phyloP scores from a whole-genome alignment of 2,797 vertebrate species.

The Sebastes taczanowskii region DNA sequence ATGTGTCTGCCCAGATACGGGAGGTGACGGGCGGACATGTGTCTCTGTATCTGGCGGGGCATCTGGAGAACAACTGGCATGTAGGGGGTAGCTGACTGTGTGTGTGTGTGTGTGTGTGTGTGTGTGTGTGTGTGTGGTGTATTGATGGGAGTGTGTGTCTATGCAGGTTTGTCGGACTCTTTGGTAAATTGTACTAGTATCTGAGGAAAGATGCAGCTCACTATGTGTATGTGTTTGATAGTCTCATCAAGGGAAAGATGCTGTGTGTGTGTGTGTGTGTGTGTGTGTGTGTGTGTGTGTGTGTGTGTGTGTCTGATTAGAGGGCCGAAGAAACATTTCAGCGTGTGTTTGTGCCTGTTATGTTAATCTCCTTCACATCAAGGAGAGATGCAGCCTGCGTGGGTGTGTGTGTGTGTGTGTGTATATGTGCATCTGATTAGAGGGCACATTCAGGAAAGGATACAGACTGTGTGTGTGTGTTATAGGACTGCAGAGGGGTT shows the following conservation, averaged over 20 bases:
- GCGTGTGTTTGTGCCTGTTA: constrained; percentile 17
- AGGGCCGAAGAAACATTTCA: constrained; percentile 20
- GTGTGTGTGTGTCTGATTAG: constrained; percentile 24
- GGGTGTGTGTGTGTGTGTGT: constrained; percentile 5
- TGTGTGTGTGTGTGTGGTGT: no score
- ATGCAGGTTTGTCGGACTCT: neutral
- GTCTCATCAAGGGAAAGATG: constrained; percentile 10
- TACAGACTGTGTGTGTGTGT: constrained; percentile 13
- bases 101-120: neutral
- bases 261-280: constrained; percentile 15
- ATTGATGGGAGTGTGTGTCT: neutral
- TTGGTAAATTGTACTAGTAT: neutral
- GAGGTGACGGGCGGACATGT: constrained; percentile 51
- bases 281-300: constrained; percentile 1
- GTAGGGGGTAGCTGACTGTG: neutral
- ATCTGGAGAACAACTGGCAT: constrained; percentile 70
- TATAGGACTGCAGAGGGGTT: neutral
- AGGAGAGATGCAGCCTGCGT: constrained; percentile 17
- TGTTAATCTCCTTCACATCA: constrained; percentile 44
- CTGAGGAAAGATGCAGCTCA: neutral
- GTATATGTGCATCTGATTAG: constrained; percentile 40
- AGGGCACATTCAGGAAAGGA: constrained; percentile 39
- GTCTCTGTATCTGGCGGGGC: constrained; percentile 52
- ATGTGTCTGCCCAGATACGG: constrained; percentile 61
- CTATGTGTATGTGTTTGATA: neutral